Evolutionary conservation across 2,888 invertebrate species (phyloP).

Genomic region (Helicoverpa assulta): DNA sequence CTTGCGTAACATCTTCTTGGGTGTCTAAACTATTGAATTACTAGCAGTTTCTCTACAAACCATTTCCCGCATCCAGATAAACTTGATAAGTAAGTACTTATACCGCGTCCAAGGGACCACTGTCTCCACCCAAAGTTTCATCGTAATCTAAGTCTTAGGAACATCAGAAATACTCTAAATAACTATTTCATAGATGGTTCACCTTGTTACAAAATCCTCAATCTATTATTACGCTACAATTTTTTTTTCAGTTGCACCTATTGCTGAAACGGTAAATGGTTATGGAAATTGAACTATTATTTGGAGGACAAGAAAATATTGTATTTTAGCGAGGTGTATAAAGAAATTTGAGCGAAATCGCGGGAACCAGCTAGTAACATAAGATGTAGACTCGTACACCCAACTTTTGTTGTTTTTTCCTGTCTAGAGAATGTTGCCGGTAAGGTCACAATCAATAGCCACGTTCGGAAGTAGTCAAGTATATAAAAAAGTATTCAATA

Average conservation of each 20-base stretch:
- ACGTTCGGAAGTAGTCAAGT: background rate
- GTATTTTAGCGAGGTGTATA: background rate
- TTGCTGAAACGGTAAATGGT: background rate
- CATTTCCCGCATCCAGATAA: too few relatives aligned
- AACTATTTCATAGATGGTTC: background rate
- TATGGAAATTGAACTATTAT: background rate
- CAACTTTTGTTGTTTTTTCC: constrained; percentile 12
- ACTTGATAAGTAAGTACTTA: too few relatives aligned
- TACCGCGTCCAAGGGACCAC: too few relatives aligned
- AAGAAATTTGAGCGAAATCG: background rate
- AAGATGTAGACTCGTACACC: background rate
- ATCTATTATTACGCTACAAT: too few relatives aligned
- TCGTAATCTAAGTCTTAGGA: too few relatives aligned
- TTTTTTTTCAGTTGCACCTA: too few relatives aligned
- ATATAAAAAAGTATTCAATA: constrained; percentile 6
- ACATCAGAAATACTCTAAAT: too few relatives aligned
- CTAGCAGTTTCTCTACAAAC: background rate
- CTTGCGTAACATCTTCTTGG: constrained; percentile 18
- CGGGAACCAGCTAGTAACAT: background rate
- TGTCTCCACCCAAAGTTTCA: too few relatives aligned
- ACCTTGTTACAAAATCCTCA: too few relatives aligned
- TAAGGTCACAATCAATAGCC: constrained; percentile 29
- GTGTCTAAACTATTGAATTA: background rate
- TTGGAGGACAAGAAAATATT: background rate
- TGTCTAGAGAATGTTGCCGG: constrained; percentile 8